Evolutionary conservation across 2,888 invertebrate species (phyloP), one percentile per base, ranked within the genome.

Genomic region (Herminia tarsipennalis): DNA sequence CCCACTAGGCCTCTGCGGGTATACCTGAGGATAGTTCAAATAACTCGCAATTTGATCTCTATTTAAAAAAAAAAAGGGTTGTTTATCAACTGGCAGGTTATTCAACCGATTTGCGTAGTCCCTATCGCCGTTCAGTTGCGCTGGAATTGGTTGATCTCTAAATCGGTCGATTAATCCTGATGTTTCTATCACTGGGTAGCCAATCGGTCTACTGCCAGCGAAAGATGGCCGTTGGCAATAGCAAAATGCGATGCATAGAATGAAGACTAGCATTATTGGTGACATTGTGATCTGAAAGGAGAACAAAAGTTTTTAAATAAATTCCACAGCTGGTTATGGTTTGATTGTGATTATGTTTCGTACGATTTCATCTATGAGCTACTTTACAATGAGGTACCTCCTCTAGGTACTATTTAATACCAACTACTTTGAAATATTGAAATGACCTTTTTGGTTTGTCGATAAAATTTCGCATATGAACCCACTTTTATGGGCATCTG

Each of bases 201-300:
- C 65, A 0, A 64, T 55, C 10, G 64, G 58, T 14, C 5, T 41
- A n/a, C 4, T 1, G 1, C 64, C 64, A 12, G 94, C 94, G 63
- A 93, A 94, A 16, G 89, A 87, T 1, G 94, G 92, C 6, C 94
- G 85, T 70, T 94, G 94, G 5, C 83, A 52, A 30, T 61, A 48
- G 22, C 62, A 57, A n/a, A 66, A 54, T 1, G 53, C 42, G 20
- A 61, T 33, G 20, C 54, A 29, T 4, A 60, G 10, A 12, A 66
- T 5, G 3, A 61, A 34, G 5, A 57, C 6, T 2, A 61, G 9
- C 1, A 45, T 24, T 35, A 21, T 22, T 17, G 30, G 17, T 25
- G 45, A 39, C 52, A 63, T 62, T n/a, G 8, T 53, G 18, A 50
- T 32, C 62, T 62, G 50, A 2, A 56, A 62, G 3, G 0, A 17